Evolutionary conservation across 37 sponge, comb jelly and placozoan species (phyloP), one percentile per base, ranked within the genome.

Genomic region (Cladorhizidae sp.): DNA sequence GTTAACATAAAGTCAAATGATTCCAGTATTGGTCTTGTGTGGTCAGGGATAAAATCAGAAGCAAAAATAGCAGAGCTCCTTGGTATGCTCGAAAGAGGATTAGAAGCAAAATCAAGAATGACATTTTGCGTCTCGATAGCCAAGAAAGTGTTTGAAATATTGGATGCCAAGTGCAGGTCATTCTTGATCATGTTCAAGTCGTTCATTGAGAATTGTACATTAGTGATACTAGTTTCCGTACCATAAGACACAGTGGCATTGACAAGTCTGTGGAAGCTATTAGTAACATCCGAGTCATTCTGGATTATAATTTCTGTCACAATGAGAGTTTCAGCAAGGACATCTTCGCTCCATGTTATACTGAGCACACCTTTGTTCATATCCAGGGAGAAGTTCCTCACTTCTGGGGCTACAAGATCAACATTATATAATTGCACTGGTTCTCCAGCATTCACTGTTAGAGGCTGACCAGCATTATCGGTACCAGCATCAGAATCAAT

Each of bases 161-260:
- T 38, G 20, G 91, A 67, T 11, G 89, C 97, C 35, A 93, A 80
- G 35, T 52, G 20, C 23, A 80, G 21, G n/a, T 77, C 64, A n/a
- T 79, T 57, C 56, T 87, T 96, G 56, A 96, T 74, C 0, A 31
- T 70, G 68, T 93, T 88, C 59, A 93, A 56, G 45, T 96, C 94
- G 25, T 8, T 45, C 6, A n/a, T 49, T 23, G 92, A 80, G 1
- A 94, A 56, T 6, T 42, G 7, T 7, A 94, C 35, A 20, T 64
- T 40, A 0, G 83, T 87, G 31, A 85, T 68, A 31, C 65, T 75
- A 26, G 29, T 18, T 49, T 67, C 73, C 2, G 9, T 64, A 55
- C 89, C 89, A 74, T 88, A 88, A 41, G 67, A 57, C 14, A 69
- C 63, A 63, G 82, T 77, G 36, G 76, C 80, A 81, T 88, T 88